Evolutionary conservation across 2,797 vertebrate species (phyloP), one percentile per base, ranked within the genome.

Genomic region (Sebastes iracundus): DNA sequence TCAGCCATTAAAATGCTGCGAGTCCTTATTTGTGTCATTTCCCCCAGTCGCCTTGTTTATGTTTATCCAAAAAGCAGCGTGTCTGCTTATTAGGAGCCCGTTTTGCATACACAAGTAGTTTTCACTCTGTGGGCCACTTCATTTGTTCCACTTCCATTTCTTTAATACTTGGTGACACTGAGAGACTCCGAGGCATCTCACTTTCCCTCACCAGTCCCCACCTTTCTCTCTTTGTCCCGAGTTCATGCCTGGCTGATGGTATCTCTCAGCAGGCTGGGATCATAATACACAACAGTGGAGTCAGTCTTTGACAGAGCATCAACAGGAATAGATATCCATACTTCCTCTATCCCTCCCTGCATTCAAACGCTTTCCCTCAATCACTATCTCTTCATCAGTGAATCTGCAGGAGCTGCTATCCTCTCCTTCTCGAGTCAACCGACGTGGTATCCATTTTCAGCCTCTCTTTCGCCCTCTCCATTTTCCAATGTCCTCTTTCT

Each of bases 1-100:
- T 91, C 87, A 88, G 75, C 84, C 86, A 88, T 91, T 92, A 88
- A 93, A 94, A 89, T 80, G 85, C 83, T 81, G 68, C 65, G 3
- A 88, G 85, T 90, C 72, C 82, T 82, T 64, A 85, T 91, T 91
- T 78, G 80, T 81, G 80, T 90, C 71, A 42, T 77, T 52, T 71
- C 35, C 64, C 78, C 79, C 49, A 38, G 79, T 80, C 23, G 85
- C 27, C 82, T 79, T 87, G 83, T 90, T 92, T 87, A 90, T 87
- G 81, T 85, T 91, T 90, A 88, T 85, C 83, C 74, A 70, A 87
- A 90, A 87, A 81, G 58, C 38, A 4, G 49, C 12, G 16, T 78
- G 79, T 75, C 75, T 87, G 87, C 85, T 83, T 87, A 89, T 88
- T 91, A 89, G 74, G 76, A 83, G 72, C 67, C 61, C 61, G 62